phyloP scores from a whole-genome alignment of 1,140 invertebrate species.

The Papilio glaucus region DNA sequence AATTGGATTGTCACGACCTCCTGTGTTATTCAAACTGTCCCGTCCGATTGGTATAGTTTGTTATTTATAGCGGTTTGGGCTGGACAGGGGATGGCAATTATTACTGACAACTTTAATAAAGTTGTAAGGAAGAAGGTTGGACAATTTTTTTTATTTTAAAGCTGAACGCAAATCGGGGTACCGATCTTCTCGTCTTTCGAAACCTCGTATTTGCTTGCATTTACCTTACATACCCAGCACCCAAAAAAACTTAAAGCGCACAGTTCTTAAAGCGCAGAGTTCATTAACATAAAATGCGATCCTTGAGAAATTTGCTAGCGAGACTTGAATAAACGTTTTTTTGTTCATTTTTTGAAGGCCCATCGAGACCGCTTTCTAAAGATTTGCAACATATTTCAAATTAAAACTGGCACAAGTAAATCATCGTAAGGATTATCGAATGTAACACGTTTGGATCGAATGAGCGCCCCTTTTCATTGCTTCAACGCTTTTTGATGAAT shows the following conservation, averaged over 20 bases:
- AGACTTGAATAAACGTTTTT: too few relatives aligned
- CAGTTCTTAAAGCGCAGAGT: too few relatives aligned
- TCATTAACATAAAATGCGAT: too few relatives aligned
- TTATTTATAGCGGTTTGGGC: constrained; percentile 10
- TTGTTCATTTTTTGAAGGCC: not conserved
- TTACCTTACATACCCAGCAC: too few relatives aligned
- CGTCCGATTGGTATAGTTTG: constrained; percentile 21
- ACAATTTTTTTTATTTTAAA: not conserved
- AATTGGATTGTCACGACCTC: constrained; percentile 33
- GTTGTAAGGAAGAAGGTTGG: not conserved
- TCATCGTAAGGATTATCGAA: constrained; percentile 31
- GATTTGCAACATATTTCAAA: not conserved
- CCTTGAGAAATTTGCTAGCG: too few relatives aligned
- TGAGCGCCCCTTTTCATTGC: constrained; percentile 32
- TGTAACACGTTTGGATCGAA: constrained; percentile 27
- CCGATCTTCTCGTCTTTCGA: too few relatives aligned
- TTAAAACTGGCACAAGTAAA: constrained; percentile 17
- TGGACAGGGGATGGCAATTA: constrained; percentile 14
- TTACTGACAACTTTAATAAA: not conserved
- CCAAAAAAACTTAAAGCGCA: too few relatives aligned
- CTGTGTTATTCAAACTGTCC: constrained; percentile 23
- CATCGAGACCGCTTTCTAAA: not conserved
- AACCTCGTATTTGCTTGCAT: too few relatives aligned
- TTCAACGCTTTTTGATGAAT: constrained; percentile 31
- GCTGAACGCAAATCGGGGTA: not conserved